phyloP scores from a whole-genome alignment of 2,797 vertebrate genomes.

The Lemur catta region DNA sequence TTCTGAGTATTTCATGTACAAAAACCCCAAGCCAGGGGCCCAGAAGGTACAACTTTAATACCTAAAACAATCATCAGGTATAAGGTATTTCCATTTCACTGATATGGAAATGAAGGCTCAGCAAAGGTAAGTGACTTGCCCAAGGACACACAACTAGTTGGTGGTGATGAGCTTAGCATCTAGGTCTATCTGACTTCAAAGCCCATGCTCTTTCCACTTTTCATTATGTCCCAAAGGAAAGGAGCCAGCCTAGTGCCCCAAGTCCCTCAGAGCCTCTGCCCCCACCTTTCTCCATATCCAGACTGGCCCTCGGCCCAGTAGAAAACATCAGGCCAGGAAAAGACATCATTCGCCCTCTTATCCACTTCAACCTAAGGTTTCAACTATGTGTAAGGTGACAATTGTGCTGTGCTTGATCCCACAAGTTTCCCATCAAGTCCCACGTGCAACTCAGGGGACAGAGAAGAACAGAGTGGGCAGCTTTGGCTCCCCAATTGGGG shows the following conservation, averaged over 20 bases:
- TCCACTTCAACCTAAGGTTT: constrained; percentile 42
- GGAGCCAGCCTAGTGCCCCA: constrained; percentile 44
- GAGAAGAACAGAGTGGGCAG: constrained; percentile 58
- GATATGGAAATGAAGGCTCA: constrained; percentile 50
- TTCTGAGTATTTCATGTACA: constrained; percentile 4
- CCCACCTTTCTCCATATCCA: constrained; percentile 10
- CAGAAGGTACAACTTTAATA: not conserved
- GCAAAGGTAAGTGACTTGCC: constrained; percentile 68
- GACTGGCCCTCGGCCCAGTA: constrained; percentile 35
- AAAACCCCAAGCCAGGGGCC: constrained; percentile 25
- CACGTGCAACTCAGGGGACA: constrained; percentile 59
- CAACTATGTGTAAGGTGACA: constrained; percentile 51
- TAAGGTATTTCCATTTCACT: constrained; percentile 3
- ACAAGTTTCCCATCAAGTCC: constrained; percentile 53
- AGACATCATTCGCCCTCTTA: constrained; percentile 68
- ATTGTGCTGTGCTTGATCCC: constrained; percentile 37
- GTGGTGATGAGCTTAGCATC: constrained; percentile 66
- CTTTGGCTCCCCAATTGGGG: constrained; percentile 59
- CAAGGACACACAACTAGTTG: constrained; percentile 77
- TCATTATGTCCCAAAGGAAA: constrained; percentile 45
- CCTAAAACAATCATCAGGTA: not conserved
- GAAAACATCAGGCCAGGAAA: constrained; percentile 29
- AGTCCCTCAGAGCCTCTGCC: constrained; percentile 32
- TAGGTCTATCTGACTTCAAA: constrained; percentile 51
- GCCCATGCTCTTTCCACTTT: constrained; percentile 20